Percentiles rank a stretch among this genome's conserved stretches.
Conservation (phyloP, 2,797 vertebrate genomes). For the Notolabrus celidotus region DNA sequence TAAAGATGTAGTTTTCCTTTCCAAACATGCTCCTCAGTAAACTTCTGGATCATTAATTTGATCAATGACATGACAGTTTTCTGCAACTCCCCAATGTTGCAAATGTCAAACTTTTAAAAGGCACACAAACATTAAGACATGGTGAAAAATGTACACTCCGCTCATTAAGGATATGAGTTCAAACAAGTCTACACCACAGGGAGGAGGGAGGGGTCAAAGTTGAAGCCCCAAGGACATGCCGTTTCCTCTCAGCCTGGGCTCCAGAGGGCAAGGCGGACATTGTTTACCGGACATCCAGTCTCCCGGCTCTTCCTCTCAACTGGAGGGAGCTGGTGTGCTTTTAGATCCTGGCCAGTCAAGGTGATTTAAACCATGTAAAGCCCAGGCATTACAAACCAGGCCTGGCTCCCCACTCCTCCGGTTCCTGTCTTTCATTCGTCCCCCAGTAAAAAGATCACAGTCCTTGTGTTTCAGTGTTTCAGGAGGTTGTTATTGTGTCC, state of each 20-base stretch:
- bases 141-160: conserved; percentile 42
- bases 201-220: conserved; percentile 81
- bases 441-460: conserved; percentile 80
- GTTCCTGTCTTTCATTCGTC: conserved; percentile 77
- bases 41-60: conserved; percentile 32
- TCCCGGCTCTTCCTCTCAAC: conserved; percentile 68
- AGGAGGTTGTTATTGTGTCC: conserved; percentile 76
- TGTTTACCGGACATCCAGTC: conserved; percentile 71
- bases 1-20: conserved; percentile 12
- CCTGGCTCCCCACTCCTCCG: conserved; percentile 61
- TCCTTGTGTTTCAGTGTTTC: conserved; percentile 69
- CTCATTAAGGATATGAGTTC: conserved; percentile 72
- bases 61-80: conserved; percentile 18
- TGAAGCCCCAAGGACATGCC: conserved; percentile 78
- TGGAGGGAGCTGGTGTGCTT: conserved; percentile 67
- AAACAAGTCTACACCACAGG: conserved; percentile 77
- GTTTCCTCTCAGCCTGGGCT: conserved; percentile 78
- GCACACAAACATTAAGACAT: conserved; percentile 35
- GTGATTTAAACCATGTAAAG: conserved; percentile 83
- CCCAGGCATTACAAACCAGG: conserved; percentile 51
- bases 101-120: conserved; percentile 14
- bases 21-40: conserved; percentile 19
- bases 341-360: conserved; percentile 77
- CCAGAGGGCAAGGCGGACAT: conserved; percentile 64
- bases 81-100: conserved; percentile 7